Evolutionary conservation across 2,888 invertebrate species (phyloP).

Genomic region (Caenorhabditis plicata): DNA sequence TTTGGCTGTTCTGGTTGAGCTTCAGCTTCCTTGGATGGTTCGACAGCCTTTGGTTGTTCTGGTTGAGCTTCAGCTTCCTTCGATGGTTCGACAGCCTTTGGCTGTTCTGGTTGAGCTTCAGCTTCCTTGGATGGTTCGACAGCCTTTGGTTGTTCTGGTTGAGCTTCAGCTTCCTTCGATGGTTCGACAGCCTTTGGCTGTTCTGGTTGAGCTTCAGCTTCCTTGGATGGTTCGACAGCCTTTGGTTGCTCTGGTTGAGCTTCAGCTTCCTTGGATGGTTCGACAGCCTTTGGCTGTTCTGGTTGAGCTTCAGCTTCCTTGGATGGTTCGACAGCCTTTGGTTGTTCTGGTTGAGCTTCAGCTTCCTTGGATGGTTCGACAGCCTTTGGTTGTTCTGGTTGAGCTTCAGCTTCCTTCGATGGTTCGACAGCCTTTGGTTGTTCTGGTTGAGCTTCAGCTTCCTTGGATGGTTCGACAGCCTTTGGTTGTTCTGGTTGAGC

Average conservation of each 20-base stretch:
- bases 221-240: background rate
- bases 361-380: background rate
- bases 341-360: background rate
- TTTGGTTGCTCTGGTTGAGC: background rate
- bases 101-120: background rate
- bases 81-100: background rate
- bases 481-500: background rate
- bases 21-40: slow-evolving; percentile 4
- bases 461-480: background rate
- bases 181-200: background rate
- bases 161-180: slow-evolving; percentile 9
- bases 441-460: slow-evolving; percentile 15
- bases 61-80: background rate
- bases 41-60: background rate
- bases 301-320: slow-evolving; percentile 16
- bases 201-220: background rate
- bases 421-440: background rate
- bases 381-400: background rate
- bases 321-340: background rate
- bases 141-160: slow-evolving; percentile 3
- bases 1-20: slow-evolving; percentile 9
- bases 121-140: background rate
- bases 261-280: background rate
- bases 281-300: background rate
- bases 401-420: background rate